Evolutionary conservation across 2,888 invertebrate genomes (phyloP).

Genomic region (Asteroscopus sphinx): DNA sequence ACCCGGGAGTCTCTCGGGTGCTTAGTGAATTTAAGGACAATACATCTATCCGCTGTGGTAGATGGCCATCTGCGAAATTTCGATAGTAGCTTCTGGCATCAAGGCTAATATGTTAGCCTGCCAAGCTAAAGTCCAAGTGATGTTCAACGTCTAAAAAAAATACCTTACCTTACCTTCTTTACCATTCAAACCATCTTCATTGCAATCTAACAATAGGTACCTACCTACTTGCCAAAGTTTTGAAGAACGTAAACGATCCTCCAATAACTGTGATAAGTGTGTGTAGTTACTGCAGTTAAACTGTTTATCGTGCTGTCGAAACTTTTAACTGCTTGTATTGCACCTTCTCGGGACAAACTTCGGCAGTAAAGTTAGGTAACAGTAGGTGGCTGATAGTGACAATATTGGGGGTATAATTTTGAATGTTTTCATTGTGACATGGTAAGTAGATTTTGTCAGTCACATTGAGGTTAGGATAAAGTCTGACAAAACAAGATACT

Average conservation of each 20-base stretch:
- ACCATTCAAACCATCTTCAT: neutral
- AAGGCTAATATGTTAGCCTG: too few species aligned
- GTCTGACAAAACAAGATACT: too few species aligned
- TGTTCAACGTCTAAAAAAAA: too few species aligned
- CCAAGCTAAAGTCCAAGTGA: too few species aligned
- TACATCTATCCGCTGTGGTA: too few species aligned
- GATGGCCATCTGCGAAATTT: too few species aligned
- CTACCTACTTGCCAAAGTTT: conserved; percentile 26
- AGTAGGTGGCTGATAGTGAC: neutral
- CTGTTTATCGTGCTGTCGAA: conserved; percentile 36
- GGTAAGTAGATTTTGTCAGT: too few species aligned
- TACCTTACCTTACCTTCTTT: too few species aligned
- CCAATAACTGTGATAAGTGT: conserved; percentile 17
- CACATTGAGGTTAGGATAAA: too few species aligned
- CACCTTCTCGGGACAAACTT: conserved; percentile 5
- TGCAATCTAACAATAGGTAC: neutral
- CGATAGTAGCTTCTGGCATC: too few species aligned
- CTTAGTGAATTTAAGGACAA: too few species aligned
- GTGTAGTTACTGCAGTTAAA: conserved; percentile 25
- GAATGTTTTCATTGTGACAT: neutral
- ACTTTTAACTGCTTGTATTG: conserved; percentile 20
- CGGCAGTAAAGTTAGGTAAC: neutral
- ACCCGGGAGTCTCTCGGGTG: too few species aligned
- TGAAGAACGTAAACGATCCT: conserved; percentile 33
- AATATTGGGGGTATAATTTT: conserved; percentile 2